A percentile compares a stretch with the other conserved stretches of the same genome.
phyloP scores from a whole-genome alignment of 2,113 vertebrate genomes.

The Ammodytes dubius region DNA sequence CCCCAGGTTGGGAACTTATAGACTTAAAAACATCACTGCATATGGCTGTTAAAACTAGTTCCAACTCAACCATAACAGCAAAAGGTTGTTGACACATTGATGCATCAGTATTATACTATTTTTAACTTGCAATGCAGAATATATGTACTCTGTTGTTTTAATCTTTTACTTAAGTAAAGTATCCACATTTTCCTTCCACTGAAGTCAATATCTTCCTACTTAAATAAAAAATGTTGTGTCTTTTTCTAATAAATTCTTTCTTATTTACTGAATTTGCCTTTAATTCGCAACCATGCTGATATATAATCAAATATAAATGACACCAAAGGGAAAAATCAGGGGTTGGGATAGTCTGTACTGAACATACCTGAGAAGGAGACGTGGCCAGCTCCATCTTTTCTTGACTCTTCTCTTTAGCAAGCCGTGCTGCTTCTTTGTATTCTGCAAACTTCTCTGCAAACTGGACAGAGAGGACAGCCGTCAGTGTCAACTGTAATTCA shows the following conservation, averaged over 20 bases:
- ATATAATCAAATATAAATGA: background rate
- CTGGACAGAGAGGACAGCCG: constrained; percentile 78
- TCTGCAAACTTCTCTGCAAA: constrained; percentile 99
- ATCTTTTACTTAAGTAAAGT: background rate
- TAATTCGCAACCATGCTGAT: background rate
- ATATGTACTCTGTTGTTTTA: background rate
- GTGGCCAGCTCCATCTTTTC: constrained; percentile 98
- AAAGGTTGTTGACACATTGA: no score
- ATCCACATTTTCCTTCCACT: background rate
- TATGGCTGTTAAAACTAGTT: background rate
- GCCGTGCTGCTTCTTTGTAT: constrained; percentile 97
- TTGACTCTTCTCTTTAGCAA: constrained; percentile 97
- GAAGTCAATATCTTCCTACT: background rate
- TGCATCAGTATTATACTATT: no score
- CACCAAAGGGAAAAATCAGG: background rate
- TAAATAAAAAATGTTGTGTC: background rate
- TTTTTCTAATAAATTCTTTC: background rate
- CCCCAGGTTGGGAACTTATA: background rate
- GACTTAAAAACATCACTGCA: background rate
- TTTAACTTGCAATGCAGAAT: background rate
- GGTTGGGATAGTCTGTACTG: background rate
- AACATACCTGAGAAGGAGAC: constrained; percentile 94
- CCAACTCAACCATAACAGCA: background rate
- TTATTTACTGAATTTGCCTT: background rate
- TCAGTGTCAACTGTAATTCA: constrained; percentile 38